phyloP scores from a whole-genome alignment of 2,113 vertebrate genomes.

The Spheniscus mendiculus region DNA sequence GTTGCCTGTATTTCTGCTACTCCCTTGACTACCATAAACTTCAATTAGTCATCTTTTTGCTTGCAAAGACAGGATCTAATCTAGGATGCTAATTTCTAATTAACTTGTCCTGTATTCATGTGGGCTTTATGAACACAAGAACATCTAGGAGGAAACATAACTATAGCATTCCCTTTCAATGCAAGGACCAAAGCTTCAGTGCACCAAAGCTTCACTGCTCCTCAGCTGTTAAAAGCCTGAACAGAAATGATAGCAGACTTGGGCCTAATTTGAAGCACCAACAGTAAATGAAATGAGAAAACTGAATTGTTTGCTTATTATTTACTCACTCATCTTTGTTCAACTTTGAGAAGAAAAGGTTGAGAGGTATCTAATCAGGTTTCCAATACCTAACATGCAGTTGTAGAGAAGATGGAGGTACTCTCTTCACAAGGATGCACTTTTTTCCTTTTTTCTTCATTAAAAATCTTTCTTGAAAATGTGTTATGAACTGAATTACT shows the following conservation, averaged over 20 bases:
- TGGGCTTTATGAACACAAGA: neutral
- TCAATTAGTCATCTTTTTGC: neutral
- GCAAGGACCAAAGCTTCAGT: neutral
- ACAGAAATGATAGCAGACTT: neutral
- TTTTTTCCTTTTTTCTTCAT: neutral
- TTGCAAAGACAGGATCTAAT: neutral
- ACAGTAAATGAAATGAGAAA: neutral
- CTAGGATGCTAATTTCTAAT: neutral
- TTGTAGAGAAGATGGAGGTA: neutral
- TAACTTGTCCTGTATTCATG: neutral
- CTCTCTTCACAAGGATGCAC: neutral
- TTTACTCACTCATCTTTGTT: neutral
- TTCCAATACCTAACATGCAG: neutral
- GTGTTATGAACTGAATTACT: neutral
- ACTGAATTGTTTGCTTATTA: neutral
- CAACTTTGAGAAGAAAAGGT: neutral
- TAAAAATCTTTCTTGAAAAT: neutral
- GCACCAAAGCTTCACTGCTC: neutral
- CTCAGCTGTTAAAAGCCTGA: neutral
- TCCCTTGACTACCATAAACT: neutral
- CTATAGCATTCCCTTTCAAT: rapidly evolving
- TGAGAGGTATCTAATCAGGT: neutral
- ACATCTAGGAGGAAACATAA: neutral
- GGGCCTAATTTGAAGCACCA: neutral
- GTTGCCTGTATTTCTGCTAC: neutral